Base-by-base conservation (phyloP, 1,140 invertebrate genomes). In the Megathymus violae region DNA sequence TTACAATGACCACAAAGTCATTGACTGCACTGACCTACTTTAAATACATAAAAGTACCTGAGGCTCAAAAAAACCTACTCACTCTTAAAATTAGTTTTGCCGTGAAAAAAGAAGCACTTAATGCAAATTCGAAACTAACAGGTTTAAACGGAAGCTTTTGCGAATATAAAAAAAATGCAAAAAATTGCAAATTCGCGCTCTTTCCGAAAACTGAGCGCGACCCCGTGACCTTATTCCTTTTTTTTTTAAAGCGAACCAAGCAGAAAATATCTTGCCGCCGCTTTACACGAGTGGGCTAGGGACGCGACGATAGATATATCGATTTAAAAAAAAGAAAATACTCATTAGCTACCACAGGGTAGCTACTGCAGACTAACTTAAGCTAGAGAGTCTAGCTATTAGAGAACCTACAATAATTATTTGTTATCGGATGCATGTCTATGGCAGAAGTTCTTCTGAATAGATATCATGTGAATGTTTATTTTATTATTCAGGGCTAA, bases 191-290 rank as follows among this genome's bases (percentile, higher is more conserved):
- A 74, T 70, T 59, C 64, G 40, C 38, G 36, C 61, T 44, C 67
- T 69, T 73, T 71, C 73, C 77, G 63, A 78, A 82, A 82, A 77
- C 65, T 67, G 67, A 67, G 69, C 64, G 56, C 65, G 80, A 80
- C 80, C 78, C 27, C 67, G 51, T 82, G 67, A 82, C 80, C 78
- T 80, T 80, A 78, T 79, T 70, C 41, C 52, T 67, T 70, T 76
- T 79, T 82, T 79, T 72, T 74, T n/a, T n/a, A n/a, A 74, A 69
- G 62, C 67, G 70, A 66, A 50, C 61, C 65, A 68, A 75, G 73
- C 70, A 68, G 62, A 68, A 72, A 67, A 73, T 68, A 67, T 74
- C 70, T 68, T 70, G 60, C 60, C 64, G 47, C 70, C 62, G 62
- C 67, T 70, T 67, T 46, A 65, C 58, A 61, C 48, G 50, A 71